Evolutionary conservation across 2,888 invertebrate genomes (phyloP).

Genomic region (Napeogenes sylphis): DNA sequence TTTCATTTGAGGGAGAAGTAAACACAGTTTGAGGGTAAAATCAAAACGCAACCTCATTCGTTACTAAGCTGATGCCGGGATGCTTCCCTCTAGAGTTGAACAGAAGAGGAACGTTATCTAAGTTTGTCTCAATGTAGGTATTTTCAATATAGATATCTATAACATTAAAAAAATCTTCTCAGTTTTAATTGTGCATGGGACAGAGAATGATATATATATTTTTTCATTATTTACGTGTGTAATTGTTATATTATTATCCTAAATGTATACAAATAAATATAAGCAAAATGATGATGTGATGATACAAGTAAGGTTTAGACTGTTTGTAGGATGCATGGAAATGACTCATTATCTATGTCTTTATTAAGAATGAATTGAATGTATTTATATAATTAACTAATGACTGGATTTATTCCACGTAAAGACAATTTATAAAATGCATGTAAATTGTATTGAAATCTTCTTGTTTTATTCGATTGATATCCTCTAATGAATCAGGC

Average conservation of each 20-base stretch:
- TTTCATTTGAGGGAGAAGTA: too few relatives aligned
- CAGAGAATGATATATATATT: too few relatives aligned
- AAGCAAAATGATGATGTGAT: neutral
- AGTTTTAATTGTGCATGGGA: too few relatives aligned
- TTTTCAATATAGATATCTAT: too few relatives aligned
- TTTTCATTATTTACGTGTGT: too few relatives aligned
- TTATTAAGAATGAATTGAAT: constrained; percentile 4
- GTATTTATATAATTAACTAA: neutral
- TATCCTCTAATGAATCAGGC: neutral
- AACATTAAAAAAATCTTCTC: too few relatives aligned
- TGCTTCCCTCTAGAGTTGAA: too few relatives aligned
- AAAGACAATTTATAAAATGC: constrained; percentile 1
- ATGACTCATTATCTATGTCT: constrained; percentile 1
- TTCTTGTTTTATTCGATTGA: neutral
- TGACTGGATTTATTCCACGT: constrained; percentile 3
- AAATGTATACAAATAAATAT: too few relatives aligned
- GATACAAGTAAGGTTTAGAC: neutral
- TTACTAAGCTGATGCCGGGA: neutral
- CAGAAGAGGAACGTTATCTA: too few relatives aligned
- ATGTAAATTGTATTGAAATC: constrained; percentile 2
- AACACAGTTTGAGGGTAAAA: too few relatives aligned
- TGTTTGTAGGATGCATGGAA: neutral
- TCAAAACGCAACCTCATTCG: neutral
- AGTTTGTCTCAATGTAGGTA: too few relatives aligned
- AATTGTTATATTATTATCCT: too few relatives aligned